Evolutionary conservation across 2,797 vertebrate species (phyloP).

Genomic region (Ataeniobius toweri): DNA sequence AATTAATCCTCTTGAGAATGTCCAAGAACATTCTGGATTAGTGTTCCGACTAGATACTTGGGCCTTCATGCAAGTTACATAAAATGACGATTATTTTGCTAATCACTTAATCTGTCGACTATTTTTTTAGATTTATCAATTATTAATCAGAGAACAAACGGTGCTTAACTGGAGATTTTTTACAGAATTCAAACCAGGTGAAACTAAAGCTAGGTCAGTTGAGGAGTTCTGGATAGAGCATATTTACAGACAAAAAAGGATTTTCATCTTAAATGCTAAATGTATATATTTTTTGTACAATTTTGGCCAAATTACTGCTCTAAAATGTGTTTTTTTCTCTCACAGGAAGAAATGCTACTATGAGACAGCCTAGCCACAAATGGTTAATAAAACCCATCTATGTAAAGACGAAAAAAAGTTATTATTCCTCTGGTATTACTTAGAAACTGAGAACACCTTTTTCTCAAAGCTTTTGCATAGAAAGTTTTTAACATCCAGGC

Average conservation of each 20-base stretch:
- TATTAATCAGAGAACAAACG: too few relatives aligned
- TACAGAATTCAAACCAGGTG: too few relatives aligned
- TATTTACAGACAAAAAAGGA: too few relatives aligned
- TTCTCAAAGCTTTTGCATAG: constrained; percentile 4
- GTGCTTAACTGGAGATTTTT: too few relatives aligned
- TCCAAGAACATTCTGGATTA: constrained; percentile 17
- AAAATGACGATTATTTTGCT: neutral
- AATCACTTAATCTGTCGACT: too few relatives aligned
- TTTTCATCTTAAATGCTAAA: too few relatives aligned
- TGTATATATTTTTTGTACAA: too few relatives aligned
- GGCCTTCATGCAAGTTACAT: constrained; percentile 13
- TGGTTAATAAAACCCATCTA: neutral
- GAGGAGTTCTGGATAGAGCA: too few relatives aligned
- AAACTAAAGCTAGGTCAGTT: too few relatives aligned
- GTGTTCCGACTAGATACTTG: constrained; percentile 17
- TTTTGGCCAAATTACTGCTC: too few relatives aligned
- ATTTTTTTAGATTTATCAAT: too few relatives aligned
- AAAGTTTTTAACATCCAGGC: constrained; percentile 10
- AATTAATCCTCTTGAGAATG: constrained; percentile 16
- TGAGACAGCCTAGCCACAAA: neutral
- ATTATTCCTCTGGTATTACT: constrained; percentile 1
- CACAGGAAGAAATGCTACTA: neutral
- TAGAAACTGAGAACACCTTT: neutral
- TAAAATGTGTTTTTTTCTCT: neutral
- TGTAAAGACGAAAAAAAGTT: neutral